Percentiles rank a stretch among this genome's conserved stretches.
These are phyloP conservation scores for Spongilla lacustris DNA, from an alignment of 37 sponge, comb jelly and placozoan genomes.

Conservation along the genomic window DNA sequence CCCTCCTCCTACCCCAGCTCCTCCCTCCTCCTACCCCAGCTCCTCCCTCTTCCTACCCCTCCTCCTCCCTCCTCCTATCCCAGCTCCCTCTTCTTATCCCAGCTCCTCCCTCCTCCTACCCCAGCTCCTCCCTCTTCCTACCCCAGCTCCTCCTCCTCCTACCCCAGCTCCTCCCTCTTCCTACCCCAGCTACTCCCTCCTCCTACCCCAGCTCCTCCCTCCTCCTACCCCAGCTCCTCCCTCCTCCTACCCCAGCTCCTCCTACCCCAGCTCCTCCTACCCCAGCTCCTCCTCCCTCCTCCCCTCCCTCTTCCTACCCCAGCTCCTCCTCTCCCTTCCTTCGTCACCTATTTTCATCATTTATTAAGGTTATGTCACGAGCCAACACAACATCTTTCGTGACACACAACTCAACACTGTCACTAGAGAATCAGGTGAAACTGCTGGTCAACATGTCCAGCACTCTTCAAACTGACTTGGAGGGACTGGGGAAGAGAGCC, in stretches of 20 bases:
- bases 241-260: too few relatives aligned
- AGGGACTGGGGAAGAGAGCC: conserved; percentile 5
- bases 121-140: neutral
- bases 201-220: neutral
- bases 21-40: neutral
- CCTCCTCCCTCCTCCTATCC: neutral
- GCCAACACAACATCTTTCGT: neutral
- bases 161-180: neutral
- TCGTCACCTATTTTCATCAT: neutral
- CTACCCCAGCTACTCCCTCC: neutral
- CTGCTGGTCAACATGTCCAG: neutral
- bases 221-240: neutral
- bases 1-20: neutral
- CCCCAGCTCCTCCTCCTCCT: neutral
- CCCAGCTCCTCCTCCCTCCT: neutral
- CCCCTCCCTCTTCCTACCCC: too few relatives aligned
- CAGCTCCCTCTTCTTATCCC: neutral
- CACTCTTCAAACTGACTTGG: neutral
- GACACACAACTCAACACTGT: neutral
- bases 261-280: too few relatives aligned
- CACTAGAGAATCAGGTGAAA: neutral
- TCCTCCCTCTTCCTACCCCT: neutral
- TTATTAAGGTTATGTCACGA: neutral
- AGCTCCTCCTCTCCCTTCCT: too few relatives aligned
- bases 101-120: conserved; percentile 27